Base-by-base conservation (phyloP, 2,797 vertebrate species). In the Myoxocephalus aenaeus region DNA sequence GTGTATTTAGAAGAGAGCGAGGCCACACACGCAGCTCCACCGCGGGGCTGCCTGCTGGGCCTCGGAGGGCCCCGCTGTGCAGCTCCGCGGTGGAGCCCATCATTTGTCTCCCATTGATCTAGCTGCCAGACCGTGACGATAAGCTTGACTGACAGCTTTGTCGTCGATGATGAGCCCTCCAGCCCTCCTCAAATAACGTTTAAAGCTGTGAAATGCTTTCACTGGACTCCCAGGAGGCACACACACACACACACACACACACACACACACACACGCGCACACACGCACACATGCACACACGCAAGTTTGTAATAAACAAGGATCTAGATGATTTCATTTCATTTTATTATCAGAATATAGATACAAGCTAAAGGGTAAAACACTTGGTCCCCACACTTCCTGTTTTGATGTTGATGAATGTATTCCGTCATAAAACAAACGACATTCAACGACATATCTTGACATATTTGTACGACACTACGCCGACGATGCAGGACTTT, bases 61-160 rank as follows among this genome's bases (percentile, higher is more conserved):
- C 5, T 40, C 65, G 46, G 5, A 44, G 5, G 77, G 81, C 70
- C 80, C 18, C 54, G 36, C 1, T 1, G 56, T 2, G 79, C 79
- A 87, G 88, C 89, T 89, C 73, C 18, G 2, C 10, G 0, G 38
- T 57, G 67, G 65, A 42, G 81, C 79, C 71, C 85, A 56, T 96
- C 96, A 94, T 96, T 91, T 86, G 89, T 88, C 85, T 90, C 25
- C 86, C 94, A 96, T 96, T 96, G 96, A 96, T 96, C 95, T 90
- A 79, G 64, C 67, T 92, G 95, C 94, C 95, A 94, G 91, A 80
- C 80, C 25, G 51, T 80, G 91, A 91, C 79, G 65, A 77, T 90
- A 25, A 90, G 66, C 65, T 80, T 74, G 82, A 89, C 58, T 88
- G 92, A 90, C 91, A 90, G 81, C 77, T 77, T 67, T 62, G 63